Conservation (phyloP, 1,140 invertebrate genomes). For the Drosophila funebris region DNA sequence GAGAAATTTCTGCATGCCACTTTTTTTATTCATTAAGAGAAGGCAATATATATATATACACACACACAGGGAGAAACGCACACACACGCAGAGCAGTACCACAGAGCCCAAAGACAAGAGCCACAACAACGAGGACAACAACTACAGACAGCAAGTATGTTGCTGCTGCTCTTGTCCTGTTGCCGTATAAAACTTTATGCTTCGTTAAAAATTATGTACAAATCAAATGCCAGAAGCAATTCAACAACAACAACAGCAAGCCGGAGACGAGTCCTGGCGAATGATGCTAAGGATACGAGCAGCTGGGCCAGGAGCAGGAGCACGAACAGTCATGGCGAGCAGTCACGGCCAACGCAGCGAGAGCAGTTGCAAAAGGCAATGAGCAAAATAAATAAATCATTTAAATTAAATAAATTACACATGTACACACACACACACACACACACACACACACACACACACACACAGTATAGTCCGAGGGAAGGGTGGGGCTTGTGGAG, state of each 20-base stretch:
- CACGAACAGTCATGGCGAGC: conserved; percentile 4
- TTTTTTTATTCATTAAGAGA: conserved; percentile 33
- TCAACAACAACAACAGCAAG: conserved; percentile 53
- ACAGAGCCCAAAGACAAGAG: conserved; percentile 40
- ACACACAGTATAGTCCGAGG: neutral
- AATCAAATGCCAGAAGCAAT: conserved; percentile 81
- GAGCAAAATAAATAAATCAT: conserved; percentile 81
- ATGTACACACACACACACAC: conserved; percentile 22
- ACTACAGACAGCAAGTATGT: conserved; percentile 4
- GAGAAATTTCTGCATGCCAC: conserved; percentile 49
- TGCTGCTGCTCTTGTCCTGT: conserved; percentile 15
- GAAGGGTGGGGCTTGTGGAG: neutral
- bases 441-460: conserved; percentile 24
- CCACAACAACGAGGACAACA: neutral
- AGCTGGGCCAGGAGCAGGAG: conserved; percentile 13
- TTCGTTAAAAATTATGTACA: conserved; percentile 80
- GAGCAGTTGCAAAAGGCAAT: conserved; percentile 64
- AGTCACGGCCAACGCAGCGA: conserved; percentile 48
- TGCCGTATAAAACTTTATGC: conserved; percentile 61
- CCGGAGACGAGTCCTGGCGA: conserved; percentile 21
- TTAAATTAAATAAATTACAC: conserved; percentile 73
- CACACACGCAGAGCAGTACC: conserved; percentile 4
- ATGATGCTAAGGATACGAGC: conserved; percentile 24
- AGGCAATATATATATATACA: neutral
- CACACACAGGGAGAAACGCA: neutral